A percentile compares a stretch with the other conserved stretches of the same genome.
phyloP scores from a whole-genome alignment of 2,888 invertebrate species.

The Amphipoea lucens region DNA sequence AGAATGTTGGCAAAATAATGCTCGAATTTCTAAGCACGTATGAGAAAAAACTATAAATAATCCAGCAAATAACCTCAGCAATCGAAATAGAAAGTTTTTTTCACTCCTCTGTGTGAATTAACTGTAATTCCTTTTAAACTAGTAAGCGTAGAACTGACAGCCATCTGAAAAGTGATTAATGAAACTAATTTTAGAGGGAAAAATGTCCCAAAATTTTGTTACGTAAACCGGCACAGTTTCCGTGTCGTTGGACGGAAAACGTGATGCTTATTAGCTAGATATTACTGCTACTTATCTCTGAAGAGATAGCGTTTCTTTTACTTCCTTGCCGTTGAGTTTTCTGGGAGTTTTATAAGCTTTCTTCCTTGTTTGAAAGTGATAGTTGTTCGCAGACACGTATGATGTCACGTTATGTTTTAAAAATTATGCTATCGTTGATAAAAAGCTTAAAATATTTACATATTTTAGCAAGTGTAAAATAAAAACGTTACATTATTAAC shows the following conservation, averaged over 20 bases:
- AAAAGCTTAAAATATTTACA: no score
- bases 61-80: not conserved
- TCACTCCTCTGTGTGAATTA: slow-evolving; percentile 47
- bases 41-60: not conserved
- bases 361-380: not conserved
- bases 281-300: slow-evolving; percentile 39
- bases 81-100: slow-evolving; percentile 7
- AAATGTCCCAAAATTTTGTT: slow-evolving; percentile 52
- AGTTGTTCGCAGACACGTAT: no score
- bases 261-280: slow-evolving; percentile 51
- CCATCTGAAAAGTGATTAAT: slow-evolving; percentile 66
- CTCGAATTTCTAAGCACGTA: not conserved
- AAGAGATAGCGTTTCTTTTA: slow-evolving; percentile 32
- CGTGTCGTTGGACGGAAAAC: slow-evolving; percentile 32
- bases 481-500: no score
- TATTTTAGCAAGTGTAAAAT: not conserved
- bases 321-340: slow-evolving; percentile 5
- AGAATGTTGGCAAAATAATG: not conserved
- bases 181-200: slow-evolving; percentile 62
- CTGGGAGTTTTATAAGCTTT: not conserved
- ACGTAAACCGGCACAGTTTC: slow-evolving; percentile 39
- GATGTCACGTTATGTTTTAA: no score
- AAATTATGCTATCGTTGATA: no score
- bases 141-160: slow-evolving; percentile 57
- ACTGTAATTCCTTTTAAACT: slow-evolving; percentile 64